Percentiles rank a stretch among this genome's conserved stretches.
Conservation (phyloP, 2,888 invertebrate genomes). For the Diadegma fenestrale region DNA sequence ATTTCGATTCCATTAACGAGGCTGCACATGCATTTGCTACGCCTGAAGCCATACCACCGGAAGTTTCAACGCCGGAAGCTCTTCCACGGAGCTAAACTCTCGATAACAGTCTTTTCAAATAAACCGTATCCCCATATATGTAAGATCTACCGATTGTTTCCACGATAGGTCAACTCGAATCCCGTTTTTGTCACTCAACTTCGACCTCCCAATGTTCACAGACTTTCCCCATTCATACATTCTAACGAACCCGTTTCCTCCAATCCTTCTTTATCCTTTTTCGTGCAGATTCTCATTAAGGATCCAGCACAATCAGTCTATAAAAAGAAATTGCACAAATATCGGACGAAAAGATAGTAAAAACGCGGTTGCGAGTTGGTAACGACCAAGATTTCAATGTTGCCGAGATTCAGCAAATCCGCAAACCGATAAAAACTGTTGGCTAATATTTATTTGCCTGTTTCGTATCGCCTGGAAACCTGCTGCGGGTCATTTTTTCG, state of each 20-base stretch:
- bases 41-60: slow-evolving; percentile 38
- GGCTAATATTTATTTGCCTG: neutral
- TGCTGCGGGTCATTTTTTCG: neutral
- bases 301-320: neutral
- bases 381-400: neutral
- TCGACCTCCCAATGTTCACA: neutral
- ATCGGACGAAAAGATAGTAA: neutral
- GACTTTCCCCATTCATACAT: neutral
- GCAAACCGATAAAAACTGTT: neutral
- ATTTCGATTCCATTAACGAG: slow-evolving; percentile 51
- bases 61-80: slow-evolving; percentile 50
- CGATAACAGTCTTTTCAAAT: slow-evolving; percentile 20
- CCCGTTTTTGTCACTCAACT: slow-evolving; percentile 17
- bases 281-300: neutral
- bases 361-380: neutral
- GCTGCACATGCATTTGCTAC: slow-evolving; percentile 10
- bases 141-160: neutral
- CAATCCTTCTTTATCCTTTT: neutral
- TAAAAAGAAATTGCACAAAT: neutral
- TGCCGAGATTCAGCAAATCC: neutral
- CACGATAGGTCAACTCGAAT: slow-evolving; percentile 9
- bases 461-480: neutral
- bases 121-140: neutral
- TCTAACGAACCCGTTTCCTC: neutral
- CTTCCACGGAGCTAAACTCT: slow-evolving; percentile 30